Evolutionary conservation across 2,888 invertebrate species (phyloP).

Genomic region (Stramonita haemastoma): DNA sequence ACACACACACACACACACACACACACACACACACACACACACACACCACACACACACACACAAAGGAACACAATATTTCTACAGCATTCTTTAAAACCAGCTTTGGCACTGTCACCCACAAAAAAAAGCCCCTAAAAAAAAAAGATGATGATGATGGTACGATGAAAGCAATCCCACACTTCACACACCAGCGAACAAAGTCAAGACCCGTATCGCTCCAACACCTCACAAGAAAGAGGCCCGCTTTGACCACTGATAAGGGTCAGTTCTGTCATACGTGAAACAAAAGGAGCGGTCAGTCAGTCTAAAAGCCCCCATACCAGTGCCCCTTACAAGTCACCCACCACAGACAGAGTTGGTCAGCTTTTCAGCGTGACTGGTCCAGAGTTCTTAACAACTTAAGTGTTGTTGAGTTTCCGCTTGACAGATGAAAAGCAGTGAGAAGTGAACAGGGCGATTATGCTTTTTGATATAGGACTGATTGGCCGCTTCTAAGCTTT

Average conservation of each 20-base stretch:
- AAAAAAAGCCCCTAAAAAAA: no score
- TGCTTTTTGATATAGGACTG: not conserved
- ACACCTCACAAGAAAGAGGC: not conserved
- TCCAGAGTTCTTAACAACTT: not conserved
- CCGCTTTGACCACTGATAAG: not conserved
- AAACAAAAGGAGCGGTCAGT: conserved; percentile 2
- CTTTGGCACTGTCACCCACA: no score
- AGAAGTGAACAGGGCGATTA: not conserved
- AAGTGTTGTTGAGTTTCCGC: not conserved
- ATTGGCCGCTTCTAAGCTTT: not conserved
- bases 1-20: not conserved
- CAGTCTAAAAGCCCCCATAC: not conserved
- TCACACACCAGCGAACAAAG: not conserved
- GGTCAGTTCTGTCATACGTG: not conserved
- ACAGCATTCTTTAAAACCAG: no score
- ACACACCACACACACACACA: not conserved
- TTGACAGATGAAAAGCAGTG: not conserved
- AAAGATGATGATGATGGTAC: not conserved
- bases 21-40: not conserved
- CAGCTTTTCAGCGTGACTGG: not conserved
- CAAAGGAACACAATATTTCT: not conserved
- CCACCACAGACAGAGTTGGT: not conserved
- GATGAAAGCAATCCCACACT: not conserved
- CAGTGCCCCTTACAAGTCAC: not conserved
- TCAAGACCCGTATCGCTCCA: not conserved